Base-by-base conservation (phyloP, 2,888 invertebrate genomes). In the Baronia brevicornis region DNA sequence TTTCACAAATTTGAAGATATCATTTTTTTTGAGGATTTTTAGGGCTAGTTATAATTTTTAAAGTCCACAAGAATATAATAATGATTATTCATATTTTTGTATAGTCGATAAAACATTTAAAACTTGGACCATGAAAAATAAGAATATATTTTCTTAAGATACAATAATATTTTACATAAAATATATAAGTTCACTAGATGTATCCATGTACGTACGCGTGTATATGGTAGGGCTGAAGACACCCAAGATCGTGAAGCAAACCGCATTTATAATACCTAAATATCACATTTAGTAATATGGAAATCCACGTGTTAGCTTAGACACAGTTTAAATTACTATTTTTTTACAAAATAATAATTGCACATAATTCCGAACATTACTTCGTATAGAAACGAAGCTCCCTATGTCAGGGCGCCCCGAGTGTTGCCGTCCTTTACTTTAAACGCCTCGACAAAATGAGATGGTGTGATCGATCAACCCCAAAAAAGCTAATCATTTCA, bases 231-330 rank as follows among this genome's bases (percentile, higher is more conserved):
- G 48, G 46, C 48, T 43, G 54, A 46, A 56, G 42, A 46, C 44
- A 48, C 59, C 60, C 54, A 47, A 57, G 57, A 55, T 61, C 66
- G 27, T 31, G 27, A 54, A 61, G 60, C 73, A 65, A 73, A 71
- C 80, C 79, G 78, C 80, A 72, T 66, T 72, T 69, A 72, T 82
- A 84, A 77, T 74, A 78, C 72, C 84, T 85, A 84, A 80, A 82
- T 85, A 85, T 85, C 85, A 85, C 85, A 85, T 84, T 84, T 75
- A 84, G 79, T 84, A 84, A 78, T 77, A 84, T 82, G 79, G 82
- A 82, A 82, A 80, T 78, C 80, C 80, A 78, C 80, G 79, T 80
- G 79, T 75, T 75, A 75, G 74, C 77, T 77, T 77, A 80, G 74
- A 84, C 79, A 80, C 78, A 73, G 73, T 75, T 77, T 63, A 70